A percentile compares a stretch with the other conserved stretches of the same genome.
phyloP scores from a whole-genome alignment of 2,888 invertebrate genomes.

The Trissolcus brochymenae region DNA sequence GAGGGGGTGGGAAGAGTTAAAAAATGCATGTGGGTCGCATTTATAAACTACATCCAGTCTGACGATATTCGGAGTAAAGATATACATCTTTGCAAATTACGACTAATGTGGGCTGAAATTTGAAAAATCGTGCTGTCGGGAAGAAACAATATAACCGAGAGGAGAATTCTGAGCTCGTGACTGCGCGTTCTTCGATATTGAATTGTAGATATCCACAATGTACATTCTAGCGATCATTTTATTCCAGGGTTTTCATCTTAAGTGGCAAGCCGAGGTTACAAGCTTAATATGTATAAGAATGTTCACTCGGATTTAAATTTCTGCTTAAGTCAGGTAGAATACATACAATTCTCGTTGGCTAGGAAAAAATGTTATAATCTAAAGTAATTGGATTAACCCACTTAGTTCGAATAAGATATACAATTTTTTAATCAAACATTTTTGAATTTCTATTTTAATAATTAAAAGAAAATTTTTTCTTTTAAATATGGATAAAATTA shows the following conservation, averaged over 20 bases:
- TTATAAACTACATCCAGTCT: constrained; percentile 35
- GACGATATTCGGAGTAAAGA: constrained; percentile 34
- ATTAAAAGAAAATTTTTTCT: too few species aligned
- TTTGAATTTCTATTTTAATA: too few species aligned
- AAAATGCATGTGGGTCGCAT: constrained; percentile 45
- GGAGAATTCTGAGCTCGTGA: constrained; percentile 23
- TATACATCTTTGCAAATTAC: constrained; percentile 43
- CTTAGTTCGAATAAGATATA: too few species aligned
- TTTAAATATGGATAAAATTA: too few species aligned
- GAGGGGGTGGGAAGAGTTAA: constrained; percentile 4
- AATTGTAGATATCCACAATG: constrained; percentile 43
- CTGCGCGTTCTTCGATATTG: constrained; percentile 38
- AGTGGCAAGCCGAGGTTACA: constrained; percentile 41
- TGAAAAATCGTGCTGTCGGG: constrained; percentile 27
- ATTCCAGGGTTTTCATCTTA: constrained; percentile 34
- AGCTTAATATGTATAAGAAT: constrained; percentile 50
- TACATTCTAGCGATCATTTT: constrained; percentile 28
- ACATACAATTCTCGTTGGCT: not conserved
- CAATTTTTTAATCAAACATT: too few species aligned
- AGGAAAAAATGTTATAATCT: not conserved
- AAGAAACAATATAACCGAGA: constrained; percentile 40
- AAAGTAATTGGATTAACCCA: not conserved
- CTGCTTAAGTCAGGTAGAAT: constrained; percentile 13
- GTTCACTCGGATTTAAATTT: constrained; percentile 34
- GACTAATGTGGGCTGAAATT: constrained; percentile 31